Conservation (phyloP, 1,140 invertebrate genomes). For the Tyrophagus putrescentiae region DNA sequence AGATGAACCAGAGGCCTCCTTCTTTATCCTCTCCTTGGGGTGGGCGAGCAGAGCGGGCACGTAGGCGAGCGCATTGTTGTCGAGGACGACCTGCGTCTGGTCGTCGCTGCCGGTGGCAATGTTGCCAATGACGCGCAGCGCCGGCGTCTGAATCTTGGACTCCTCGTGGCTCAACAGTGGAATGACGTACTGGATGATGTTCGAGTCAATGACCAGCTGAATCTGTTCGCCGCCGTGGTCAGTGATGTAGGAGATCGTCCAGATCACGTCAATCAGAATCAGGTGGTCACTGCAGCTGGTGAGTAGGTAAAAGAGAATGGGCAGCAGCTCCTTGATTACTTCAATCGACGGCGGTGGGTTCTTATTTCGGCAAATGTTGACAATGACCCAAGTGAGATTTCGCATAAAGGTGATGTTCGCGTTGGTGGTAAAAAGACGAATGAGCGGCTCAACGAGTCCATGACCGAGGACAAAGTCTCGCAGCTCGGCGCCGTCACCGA, state of each 20-base stretch:
- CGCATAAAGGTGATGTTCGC: constrained; percentile 69
- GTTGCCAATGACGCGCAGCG: constrained; percentile 55
- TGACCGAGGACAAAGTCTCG: constrained; percentile 81
- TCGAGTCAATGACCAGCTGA: constrained; percentile 83
- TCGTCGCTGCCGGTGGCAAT: constrained; percentile 47
- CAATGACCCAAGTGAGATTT: constrained; percentile 96
- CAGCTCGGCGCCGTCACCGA: constrained; percentile 75
- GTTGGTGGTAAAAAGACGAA: constrained; percentile 79
- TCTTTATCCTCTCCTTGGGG: constrained; percentile 56
- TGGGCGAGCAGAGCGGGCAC: constrained; percentile 57
- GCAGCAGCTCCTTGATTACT: constrained; percentile 81
- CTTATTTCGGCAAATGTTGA: constrained; percentile 90
- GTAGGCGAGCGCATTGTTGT: constrained; percentile 55
- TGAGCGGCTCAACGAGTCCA: constrained; percentile 70
- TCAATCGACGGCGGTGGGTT: constrained; percentile 70
- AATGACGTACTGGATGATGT: constrained; percentile 82
- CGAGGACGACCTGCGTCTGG: constrained; percentile 79
- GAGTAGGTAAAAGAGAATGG: constrained; percentile 81
- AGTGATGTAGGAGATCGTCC: constrained; percentile 96
- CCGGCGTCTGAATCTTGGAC: constrained; percentile 84
- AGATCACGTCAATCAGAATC: constrained; percentile 95
- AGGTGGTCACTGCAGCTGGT: constrained; percentile 18
- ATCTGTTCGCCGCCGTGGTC: constrained; percentile 94
- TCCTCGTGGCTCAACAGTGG: constrained; percentile 86
- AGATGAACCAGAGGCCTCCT: constrained; percentile 72